Conservation (phyloP, 2,888 invertebrate species). For the Onchidella celtica region DNA sequence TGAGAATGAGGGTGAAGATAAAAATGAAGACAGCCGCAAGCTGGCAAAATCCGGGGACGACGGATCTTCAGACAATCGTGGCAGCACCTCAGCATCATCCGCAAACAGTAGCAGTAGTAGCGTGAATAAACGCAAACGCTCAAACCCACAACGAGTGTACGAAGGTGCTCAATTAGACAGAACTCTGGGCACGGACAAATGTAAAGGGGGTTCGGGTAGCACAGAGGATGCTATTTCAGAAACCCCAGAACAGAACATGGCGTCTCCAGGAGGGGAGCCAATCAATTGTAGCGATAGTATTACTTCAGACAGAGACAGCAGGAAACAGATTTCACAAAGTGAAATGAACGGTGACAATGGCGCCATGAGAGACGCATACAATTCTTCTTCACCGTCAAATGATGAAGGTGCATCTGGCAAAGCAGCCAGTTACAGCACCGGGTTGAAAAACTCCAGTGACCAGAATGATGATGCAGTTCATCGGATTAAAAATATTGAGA, state of each 20-base stretch:
- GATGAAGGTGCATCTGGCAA: neutral
- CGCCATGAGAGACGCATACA: neutral
- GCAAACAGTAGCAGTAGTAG: conserved; percentile 52
- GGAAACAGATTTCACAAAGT: conserved; percentile 5
- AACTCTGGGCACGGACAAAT: conserved; percentile 38
- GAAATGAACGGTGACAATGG: conserved; percentile 13
- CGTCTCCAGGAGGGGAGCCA: neutral
- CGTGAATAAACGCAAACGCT: conserved; percentile 88
- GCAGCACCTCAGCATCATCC: conserved; percentile 29
- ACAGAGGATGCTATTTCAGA: conserved; percentile 12
- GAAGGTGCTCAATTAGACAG: conserved; percentile 84
- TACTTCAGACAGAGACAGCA: neutral
- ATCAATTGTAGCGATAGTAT: conserved; percentile 13
- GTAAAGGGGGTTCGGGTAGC: conserved; percentile 84
- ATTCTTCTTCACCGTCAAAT: neutral
- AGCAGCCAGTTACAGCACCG: neutral
- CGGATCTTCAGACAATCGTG: conserved; percentile 8
- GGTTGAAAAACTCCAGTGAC: conserved; percentile 1
- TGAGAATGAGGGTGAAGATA: conserved; percentile 19
- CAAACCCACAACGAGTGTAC: conserved; percentile 98
- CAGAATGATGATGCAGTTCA: conserved; percentile 33
- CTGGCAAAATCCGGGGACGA: conserved; percentile 49
- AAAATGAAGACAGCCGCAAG: conserved; percentile 50
- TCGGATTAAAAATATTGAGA: conserved; percentile 65
- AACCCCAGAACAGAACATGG: neutral